phyloP scores from a whole-genome alignment of 2,113 vertebrate species.

The Coregonus clupeaformis region DNA sequence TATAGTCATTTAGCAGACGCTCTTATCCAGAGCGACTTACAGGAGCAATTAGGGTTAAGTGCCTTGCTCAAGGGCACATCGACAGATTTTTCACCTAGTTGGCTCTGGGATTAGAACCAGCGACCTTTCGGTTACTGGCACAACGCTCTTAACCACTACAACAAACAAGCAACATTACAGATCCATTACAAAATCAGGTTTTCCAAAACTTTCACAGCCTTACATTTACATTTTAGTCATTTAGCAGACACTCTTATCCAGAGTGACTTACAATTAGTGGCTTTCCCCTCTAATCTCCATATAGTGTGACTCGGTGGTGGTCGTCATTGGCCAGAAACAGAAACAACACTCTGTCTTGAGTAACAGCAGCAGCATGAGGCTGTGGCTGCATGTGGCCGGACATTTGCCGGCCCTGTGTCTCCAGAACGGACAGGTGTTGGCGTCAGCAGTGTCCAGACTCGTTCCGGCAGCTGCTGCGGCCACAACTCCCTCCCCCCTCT shows the following conservation, averaged over 20 bases:
- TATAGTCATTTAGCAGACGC: no score
- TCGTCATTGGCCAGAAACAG: background rate
- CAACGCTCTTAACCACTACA: no score
- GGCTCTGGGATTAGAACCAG: no score
- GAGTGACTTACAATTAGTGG: no score
- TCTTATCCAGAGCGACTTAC: no score
- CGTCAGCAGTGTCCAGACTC: slow-evolving; percentile 74
- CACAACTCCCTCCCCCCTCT: slow-evolving; percentile 39
- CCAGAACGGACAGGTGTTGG: slow-evolving; percentile 77
- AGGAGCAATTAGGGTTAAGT: no score
- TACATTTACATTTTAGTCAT: background rate
- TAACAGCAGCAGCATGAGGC: slow-evolving; percentile 32
- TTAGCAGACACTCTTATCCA: no score
- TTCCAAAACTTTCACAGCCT: background rate
- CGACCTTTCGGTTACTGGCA: no score
- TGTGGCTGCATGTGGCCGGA: slow-evolving; percentile 55
- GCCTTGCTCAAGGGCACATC: no score
- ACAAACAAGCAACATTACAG: background rate
- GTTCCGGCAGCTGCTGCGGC: slow-evolving; percentile 71
- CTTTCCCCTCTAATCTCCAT: background rate
- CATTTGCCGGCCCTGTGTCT: slow-evolving; percentile 75
- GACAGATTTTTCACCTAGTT: no score
- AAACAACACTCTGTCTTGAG: background rate
- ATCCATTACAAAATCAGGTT: background rate
- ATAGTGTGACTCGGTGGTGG: background rate